Percentiles rank a stretch among this genome's conserved stretches.
phyloP scores from a whole-genome alignment of 1,140 invertebrate species.

The Centruroides vittatus region DNA sequence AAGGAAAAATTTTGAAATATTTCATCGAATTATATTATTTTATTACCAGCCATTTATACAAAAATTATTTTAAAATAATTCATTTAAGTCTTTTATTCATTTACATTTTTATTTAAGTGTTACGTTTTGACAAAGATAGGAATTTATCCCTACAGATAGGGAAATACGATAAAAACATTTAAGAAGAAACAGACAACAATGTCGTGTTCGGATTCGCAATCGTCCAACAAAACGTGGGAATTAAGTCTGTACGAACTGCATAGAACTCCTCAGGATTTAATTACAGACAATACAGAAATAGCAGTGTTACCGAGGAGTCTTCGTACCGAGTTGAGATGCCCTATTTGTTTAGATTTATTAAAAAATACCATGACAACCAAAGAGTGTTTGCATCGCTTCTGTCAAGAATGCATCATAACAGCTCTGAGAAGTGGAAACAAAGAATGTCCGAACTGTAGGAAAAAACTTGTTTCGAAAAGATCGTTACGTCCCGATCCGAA shows the following conservation, averaged over 20 bases:
- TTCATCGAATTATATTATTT: no score
- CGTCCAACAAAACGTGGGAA: constrained; percentile 76
- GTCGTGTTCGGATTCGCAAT: no score
- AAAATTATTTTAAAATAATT: no score
- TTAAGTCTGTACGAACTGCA: constrained; percentile 90
- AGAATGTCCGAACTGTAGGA: constrained; percentile 97
- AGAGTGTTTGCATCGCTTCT: constrained; percentile 97
- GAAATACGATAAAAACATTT: no score
- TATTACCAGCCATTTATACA: no score
- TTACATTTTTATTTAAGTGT: no score
- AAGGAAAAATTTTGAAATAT: no score
- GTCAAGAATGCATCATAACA: constrained; percentile 96
- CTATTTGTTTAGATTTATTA: constrained; percentile 97
- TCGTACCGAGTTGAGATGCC: constrained; percentile 97
- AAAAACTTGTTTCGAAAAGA: constrained; percentile 94
- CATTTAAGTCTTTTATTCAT: no score
- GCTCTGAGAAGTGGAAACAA: constrained; percentile 95
- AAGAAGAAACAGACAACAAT: no score
- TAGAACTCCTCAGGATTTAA: constrained; percentile 82
- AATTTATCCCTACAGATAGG: no score
- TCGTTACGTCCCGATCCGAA: constrained; percentile 94
- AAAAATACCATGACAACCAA: constrained; percentile 99
- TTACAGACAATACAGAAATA: constrained; percentile 89
- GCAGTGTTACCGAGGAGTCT: constrained; percentile 89
- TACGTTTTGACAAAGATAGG: no score